Evolutionary conservation across 64 coral and sea anemone genomes (phyloP), one percentile per base, ranked within the genome.

Genomic region (Exaiptasia diaphana): DNA sequence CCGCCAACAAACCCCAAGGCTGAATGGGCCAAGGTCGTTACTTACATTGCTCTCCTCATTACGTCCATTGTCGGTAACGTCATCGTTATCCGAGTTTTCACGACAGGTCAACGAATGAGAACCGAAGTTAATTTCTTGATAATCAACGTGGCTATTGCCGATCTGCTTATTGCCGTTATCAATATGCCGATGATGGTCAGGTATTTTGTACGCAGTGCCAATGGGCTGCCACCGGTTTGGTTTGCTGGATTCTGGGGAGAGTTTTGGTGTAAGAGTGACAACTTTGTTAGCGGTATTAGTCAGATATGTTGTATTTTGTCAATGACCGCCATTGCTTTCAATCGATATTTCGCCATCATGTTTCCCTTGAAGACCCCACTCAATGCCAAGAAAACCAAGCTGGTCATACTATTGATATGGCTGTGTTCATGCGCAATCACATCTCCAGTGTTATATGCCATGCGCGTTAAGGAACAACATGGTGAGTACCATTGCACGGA

Each of bases 281-380:
- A 22, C 63, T 86, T 86, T 75, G 32, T 86, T 0, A 25, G 30
- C 13, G 11, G 28, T 4, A 59, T 73, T 15, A 52, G 56, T 1
- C n/a, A 57, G 20, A 76, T 65, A 33, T 73, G 71, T 10, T 58
- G 71, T 26, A 48, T 86, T 20, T 26, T 86, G 15, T 72, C 83
- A n/a, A 49, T 86, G 43, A 74, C 83, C 33, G 54, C 74, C 1
- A 86, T 86, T 4, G 83, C 83, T 3, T 73, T 38, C 26, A 74
- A 86, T 53, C 41, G 83, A 38, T 86, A 72, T 41, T 64, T 86
- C 32, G 83, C 83, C 15, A 54, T 86, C 73, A 67, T 76, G 68
- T 86, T 86, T 68, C 83, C 83, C 0, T n/a, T 86, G 41, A 76
- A 62, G 67, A 76, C 56, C 44, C 20, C 58, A 33, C 68, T 86